Evolutionary conservation across 2,888 invertebrate genomes (phyloP), one percentile per base, ranked within the genome.

Genomic region (Ellobium chinense): DNA sequence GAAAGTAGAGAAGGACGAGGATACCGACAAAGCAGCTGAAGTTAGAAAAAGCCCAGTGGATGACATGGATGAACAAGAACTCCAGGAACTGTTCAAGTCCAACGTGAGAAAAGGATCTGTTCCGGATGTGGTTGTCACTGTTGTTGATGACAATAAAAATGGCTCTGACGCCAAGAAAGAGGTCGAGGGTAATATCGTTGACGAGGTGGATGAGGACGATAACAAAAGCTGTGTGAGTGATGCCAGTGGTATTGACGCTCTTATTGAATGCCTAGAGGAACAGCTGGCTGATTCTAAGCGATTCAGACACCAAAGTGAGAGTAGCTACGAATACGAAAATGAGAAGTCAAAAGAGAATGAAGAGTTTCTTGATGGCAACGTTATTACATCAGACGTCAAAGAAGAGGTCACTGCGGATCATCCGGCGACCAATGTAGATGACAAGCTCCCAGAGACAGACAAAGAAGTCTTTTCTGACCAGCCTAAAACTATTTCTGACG

Each of bases 101-200:
- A 63, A 63, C 54, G 46, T 63, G 7, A 27, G 54, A 46, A 31
- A 65, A 37, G 68, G 68, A 24, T 68, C 58, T 27, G 54, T 77
- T 18, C 77, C 77, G 31, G 77, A 77, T 14, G 77, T 77, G n/a
- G 34, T 77, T 14, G 36, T 77, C 21, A 77, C 68, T 31, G 37
- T 12, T 34, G 68, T 27, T 31, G 68, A 77, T n/a, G 76, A 37
- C 12, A 18, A 37, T 54, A 2, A 5, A 7, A 7, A 12, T 24
- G 58, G 58, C 31, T 18, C 2, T 29, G 72, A 34, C n/a, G 56
- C 4, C 18, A 58, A 3, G n/a, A 14, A 27, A 24, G 5, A 31
- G 36, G 21, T n/a, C 18, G 37, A 27, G n/a, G n/a, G n/a, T 7
- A 27, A n/a, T n/a, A 27, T 14, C 7, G 46, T 29, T 29, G 27